Conservation (phyloP, 2,888 invertebrate species). For the Eupsilia transversa region DNA sequence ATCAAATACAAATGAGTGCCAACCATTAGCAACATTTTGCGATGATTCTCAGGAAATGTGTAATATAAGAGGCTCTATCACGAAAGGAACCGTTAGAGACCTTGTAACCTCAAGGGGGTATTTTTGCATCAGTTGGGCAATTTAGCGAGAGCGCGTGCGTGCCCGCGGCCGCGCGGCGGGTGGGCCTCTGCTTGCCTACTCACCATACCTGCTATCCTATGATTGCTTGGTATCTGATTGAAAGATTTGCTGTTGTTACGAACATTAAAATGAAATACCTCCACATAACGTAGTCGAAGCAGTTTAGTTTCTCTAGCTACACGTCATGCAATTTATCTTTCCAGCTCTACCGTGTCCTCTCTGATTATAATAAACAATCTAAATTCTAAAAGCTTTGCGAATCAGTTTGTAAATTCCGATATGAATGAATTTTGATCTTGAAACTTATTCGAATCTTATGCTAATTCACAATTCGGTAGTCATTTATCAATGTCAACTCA, state of each 20-base stretch:
- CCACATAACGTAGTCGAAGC: constrained; percentile 16
- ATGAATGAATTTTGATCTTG: constrained; percentile 54
- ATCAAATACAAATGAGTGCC: constrained; percentile 1
- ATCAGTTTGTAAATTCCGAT: constrained; percentile 48
- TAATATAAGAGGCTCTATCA: constrained; percentile 68
- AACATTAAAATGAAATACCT: constrained; percentile 53
- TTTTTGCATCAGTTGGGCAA: constrained; percentile 71
- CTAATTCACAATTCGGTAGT: constrained; percentile 63
- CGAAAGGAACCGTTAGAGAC: constrained; percentile 78
- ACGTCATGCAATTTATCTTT: constrained; percentile 45
- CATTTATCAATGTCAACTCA: constrained; percentile 66
- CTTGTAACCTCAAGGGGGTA: constrained; percentile 61
- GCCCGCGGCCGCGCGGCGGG: constrained; percentile 84
- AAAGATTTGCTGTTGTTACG: constrained; percentile 66
- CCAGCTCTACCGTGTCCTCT: constrained; percentile 8
- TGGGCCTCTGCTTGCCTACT: constrained; percentile 79
- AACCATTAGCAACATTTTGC: constrained; percentile 25
- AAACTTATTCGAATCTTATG: constrained; percentile 60
- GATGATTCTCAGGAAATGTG: constrained; percentile 43
- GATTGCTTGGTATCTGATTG: constrained; percentile 77
- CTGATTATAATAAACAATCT: constrained; percentile 49
- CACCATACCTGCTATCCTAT: constrained; percentile 76
- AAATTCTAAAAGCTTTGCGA: constrained; percentile 44
- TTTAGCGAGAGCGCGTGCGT: constrained; percentile 82
- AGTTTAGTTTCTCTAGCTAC: constrained; percentile 32